These are phyloP conservation scores for Pinna nobilis DNA, from an alignment of 1,140 invertebrate genomes.

Conservation along the genomic window DNA sequence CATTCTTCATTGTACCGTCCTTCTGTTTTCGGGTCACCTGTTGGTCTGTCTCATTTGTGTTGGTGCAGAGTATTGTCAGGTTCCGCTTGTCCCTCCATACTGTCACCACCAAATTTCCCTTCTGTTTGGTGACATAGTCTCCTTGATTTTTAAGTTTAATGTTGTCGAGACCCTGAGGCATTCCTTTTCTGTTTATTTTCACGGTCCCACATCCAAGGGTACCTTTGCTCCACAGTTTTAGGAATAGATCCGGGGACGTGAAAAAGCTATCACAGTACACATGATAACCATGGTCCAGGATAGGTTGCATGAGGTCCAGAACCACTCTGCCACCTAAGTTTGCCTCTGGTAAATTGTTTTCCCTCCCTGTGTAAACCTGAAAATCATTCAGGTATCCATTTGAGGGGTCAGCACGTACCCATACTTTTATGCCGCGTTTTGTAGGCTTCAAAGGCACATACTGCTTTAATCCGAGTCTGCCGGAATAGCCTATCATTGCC, in stretches of 20 bases:
- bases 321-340: slow-evolving; percentile 18
- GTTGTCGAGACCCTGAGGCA: slow-evolving; percentile 5
- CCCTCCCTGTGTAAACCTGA: not conserved
- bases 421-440: slow-evolving; percentile 33
- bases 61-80: slow-evolving; percentile 1
- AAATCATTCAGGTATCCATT: slow-evolving; percentile 6
- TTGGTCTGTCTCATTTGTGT: slow-evolving; percentile 2
- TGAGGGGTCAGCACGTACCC: not conserved
- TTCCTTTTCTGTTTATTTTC: slow-evolving; percentile 3
- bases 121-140: slow-evolving; percentile 1
- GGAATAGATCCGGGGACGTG: not conserved
- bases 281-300: not conserved
- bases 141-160: slow-evolving; percentile 19
- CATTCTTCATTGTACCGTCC: not conserved
- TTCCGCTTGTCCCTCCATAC: slow-evolving; percentile 13
- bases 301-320: not conserved
- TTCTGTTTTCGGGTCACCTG: not conserved
- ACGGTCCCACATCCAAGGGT: slow-evolving; percentile 16
- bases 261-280: slow-evolving; percentile 20
- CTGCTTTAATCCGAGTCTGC: slow-evolving; percentile 19
- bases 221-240: not conserved
- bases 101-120: not conserved
- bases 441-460: slow-evolving; percentile 27
- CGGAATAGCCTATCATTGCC: slow-evolving; percentile 22
- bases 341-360: slow-evolving; percentile 1